Evolutionary conservation across 2,797 vertebrate species (phyloP).

Genomic region (Takifugu ocellatus): DNA sequence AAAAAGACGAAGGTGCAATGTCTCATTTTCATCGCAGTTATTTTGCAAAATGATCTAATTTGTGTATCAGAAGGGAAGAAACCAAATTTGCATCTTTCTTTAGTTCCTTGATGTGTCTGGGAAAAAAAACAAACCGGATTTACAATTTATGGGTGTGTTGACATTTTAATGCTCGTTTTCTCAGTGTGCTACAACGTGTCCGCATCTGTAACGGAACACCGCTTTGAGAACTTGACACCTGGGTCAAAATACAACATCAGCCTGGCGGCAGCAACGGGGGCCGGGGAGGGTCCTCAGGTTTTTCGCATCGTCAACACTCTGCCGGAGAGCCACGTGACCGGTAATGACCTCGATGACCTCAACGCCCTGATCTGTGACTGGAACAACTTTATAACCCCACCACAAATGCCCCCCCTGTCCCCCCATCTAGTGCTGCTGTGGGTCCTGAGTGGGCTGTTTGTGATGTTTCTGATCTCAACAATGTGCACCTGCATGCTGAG

Average conservation of each 20-base stretch:
- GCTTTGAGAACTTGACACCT: slow-evolving; percentile 46
- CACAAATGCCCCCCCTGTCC: background rate
- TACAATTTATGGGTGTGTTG: background rate
- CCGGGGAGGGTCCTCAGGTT: slow-evolving; percentile 51
- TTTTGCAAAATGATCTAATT: background rate
- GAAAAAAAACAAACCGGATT: background rate
- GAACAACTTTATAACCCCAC: background rate
- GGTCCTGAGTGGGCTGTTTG: slow-evolving; percentile 36
- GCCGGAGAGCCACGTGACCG: slow-evolving; percentile 22
- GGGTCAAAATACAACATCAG: slow-evolving; percentile 54
- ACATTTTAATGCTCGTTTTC: background rate
- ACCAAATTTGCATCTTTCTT: background rate
- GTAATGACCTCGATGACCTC: slow-evolving; percentile 23
- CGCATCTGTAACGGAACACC: slow-evolving; percentile 21
- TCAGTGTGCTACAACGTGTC: slow-evolving; percentile 53
- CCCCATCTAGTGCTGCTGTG: slow-evolving; percentile 47
- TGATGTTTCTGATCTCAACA: slow-evolving; percentile 39
- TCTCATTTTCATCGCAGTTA: background rate
- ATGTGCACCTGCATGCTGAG: slow-evolving; percentile 34
- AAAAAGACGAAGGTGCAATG: slow-evolving; percentile 18
- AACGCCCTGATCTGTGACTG: background rate
- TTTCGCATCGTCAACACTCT: slow-evolving; percentile 15
- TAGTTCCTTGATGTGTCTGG: background rate
- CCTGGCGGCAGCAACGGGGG: slow-evolving; percentile 51
- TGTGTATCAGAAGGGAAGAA: background rate